Percentiles rank a stretch among this genome's conserved stretches.
Conservation (phyloP, 2,888 invertebrate species). For the Callinectes sapidus region DNA sequence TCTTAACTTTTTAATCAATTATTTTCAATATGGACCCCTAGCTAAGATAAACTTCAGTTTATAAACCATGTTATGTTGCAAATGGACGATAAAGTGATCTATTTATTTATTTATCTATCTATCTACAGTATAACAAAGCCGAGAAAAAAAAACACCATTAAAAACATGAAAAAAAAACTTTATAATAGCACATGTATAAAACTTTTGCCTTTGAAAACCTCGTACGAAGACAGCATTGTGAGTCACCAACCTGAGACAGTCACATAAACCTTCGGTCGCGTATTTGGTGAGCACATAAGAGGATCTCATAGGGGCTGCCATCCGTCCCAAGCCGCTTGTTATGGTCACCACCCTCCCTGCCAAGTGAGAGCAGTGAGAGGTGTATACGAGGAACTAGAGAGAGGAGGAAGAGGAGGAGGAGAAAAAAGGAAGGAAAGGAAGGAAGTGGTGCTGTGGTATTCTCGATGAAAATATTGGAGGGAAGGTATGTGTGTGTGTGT, state of each 20-base stretch:
- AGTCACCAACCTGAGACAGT: conserved; percentile 51
- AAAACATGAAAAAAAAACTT: background rate
- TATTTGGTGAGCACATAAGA: conserved; percentile 62
- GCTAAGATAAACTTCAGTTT: too few species aligned
- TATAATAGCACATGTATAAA: too few species aligned
- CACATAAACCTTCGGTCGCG: conserved; percentile 60
- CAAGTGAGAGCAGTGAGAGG: background rate
- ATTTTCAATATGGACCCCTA: too few species aligned
- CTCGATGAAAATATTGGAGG: background rate
- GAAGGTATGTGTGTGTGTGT: background rate
- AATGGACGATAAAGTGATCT: too few species aligned
- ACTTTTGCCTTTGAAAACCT: too few species aligned
- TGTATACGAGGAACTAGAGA: background rate
- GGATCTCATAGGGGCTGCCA: conserved; percentile 68
- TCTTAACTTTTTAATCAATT: too few species aligned
- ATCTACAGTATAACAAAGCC: too few species aligned
- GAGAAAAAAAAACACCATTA: too few species aligned
- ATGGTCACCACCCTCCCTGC: conserved; percentile 62
- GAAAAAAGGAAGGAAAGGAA: too few species aligned
- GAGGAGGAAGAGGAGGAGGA: background rate
- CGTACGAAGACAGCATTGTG: background rate
- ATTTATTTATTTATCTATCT: too few species aligned
- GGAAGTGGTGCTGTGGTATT: background rate
- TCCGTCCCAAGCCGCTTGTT: conserved; percentile 60
- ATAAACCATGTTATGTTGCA: too few species aligned